Evolutionary conservation across 2,113 vertebrate species (phyloP), one percentile per base, ranked within the genome.

Genomic region (Coregonus clupeaformis): DNA sequence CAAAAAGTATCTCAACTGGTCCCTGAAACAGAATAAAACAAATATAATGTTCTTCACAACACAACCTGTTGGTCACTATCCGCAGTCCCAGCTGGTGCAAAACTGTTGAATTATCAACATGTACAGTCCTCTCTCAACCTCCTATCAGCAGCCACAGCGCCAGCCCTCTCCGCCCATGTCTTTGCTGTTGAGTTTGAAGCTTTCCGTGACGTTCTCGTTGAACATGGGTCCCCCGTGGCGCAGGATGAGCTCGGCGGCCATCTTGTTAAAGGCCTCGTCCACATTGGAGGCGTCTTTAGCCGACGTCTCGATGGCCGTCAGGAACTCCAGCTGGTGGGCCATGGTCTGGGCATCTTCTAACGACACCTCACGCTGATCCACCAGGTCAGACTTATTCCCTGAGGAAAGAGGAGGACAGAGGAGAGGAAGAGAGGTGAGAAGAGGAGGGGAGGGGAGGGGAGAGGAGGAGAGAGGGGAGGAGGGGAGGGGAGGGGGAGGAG

Each of bases 321-420:
- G 89, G 85, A 95, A 94, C 68, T 95, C 95, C 0, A 95, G 91
- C 72, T 77, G 94, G 77, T 90, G 87, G 5, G 94, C 95, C 87
- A 96, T 87, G 68, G 79, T 89, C 89, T 95, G 92, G 0, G 95
- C 95, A 74, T 96, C 95, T 0, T 88, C 91, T 32, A 92, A 88
- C 2, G 89, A 81, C 74, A 96, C 95, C 75, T 96, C 94, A 30
- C 95, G 92, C 78, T 90, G 80, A 62, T 93, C 92, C 3, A 89
- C 86, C 84, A 95, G 88, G 85, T 96, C 95, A 6, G 92, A 95
- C 87, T 96, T 96, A 88, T 96, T 96, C 81, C 95, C 95, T 96
- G 87, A 2, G 32, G 13, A 69, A 14, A 20, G 30, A 36, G n/a
- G n/a, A n/a, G n/a, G n/a, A n/a, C n/a, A n/a, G n/a, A 11, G 22